Conservation (phyloP, 2,113 vertebrate species). For the Neodon shergylaensis region DNA sequence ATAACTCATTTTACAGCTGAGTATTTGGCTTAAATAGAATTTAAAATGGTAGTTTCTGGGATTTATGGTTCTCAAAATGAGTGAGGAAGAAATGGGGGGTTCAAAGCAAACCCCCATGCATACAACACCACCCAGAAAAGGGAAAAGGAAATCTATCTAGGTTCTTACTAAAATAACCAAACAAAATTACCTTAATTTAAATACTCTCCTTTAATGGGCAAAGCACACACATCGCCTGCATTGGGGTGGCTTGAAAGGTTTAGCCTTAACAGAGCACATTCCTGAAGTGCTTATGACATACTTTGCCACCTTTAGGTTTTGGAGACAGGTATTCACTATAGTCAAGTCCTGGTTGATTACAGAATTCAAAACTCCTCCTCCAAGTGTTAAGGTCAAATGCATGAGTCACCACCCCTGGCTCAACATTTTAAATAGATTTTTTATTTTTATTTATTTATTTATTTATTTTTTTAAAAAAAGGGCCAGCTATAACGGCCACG, state of each 20-base stretch:
- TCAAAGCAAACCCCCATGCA: neutral
- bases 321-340: neutral
- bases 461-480: neutral
- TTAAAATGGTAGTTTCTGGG: neutral
- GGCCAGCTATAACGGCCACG: neutral
- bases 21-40: slow-evolving; percentile 9
- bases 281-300: neutral
- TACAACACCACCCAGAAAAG: neutral
- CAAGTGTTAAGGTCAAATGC: neutral
- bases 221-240: neutral
- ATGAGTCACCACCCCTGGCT: neutral
- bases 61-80: slow-evolving; percentile 10
- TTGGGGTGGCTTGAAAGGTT: neutral
- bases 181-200: slow-evolving; percentile 21
- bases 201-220: neutral
- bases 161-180: slow-evolving; percentile 35
- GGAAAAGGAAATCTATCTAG: neutral
- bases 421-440: neutral
- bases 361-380: neutral
- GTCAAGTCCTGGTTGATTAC: neutral
- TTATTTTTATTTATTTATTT: no score
- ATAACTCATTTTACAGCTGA: neutral
- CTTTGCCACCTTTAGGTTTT: neutral
- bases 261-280: neutral
- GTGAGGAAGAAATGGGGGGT: no score